These are phyloP conservation scores for Apostichopus parvimensis DNA, from an alignment of 35 echinoderm and acorn worm species.

Conservation along the genomic window DNA sequence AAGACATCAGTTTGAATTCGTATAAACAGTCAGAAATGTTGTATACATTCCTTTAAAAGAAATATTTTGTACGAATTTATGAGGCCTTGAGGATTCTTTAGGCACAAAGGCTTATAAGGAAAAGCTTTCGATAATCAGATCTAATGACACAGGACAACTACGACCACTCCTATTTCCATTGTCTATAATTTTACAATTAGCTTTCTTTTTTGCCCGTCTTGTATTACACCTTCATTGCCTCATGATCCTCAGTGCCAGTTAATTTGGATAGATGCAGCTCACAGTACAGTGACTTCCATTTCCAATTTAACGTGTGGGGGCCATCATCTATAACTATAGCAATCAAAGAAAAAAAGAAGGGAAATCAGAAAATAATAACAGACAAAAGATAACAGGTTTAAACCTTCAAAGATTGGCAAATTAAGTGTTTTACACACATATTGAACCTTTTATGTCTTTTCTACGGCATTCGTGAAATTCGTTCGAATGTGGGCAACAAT, in stretches of 20 bases:
- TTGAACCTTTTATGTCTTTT: background rate
- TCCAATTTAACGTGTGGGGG: background rate
- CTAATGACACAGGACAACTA: background rate
- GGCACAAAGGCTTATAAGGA: background rate
- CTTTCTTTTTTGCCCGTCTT: background rate
- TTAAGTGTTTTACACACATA: background rate
- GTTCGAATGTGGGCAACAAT: too few relatives aligned
- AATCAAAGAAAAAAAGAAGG: background rate
- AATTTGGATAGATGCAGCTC: background rate
- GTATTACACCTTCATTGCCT: background rate
- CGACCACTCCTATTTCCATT: background rate
- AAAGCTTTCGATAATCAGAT: background rate
- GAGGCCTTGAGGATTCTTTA: background rate
- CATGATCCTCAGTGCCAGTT: background rate
- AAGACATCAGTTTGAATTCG: too few relatives aligned
- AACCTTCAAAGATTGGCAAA: background rate
- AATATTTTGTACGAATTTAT: background rate
- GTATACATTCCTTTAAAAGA: background rate
- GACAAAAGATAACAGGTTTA: background rate
- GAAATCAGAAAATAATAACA: background rate
- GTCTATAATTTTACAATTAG: slow-evolving; percentile 5
- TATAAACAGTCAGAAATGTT: too few relatives aligned
- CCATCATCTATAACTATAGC: background rate
- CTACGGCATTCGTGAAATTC: too few relatives aligned
- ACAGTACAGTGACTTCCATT: background rate